Evolutionary conservation across 2,888 invertebrate species (phyloP).

Genomic region (Athalia circularis): DNA sequence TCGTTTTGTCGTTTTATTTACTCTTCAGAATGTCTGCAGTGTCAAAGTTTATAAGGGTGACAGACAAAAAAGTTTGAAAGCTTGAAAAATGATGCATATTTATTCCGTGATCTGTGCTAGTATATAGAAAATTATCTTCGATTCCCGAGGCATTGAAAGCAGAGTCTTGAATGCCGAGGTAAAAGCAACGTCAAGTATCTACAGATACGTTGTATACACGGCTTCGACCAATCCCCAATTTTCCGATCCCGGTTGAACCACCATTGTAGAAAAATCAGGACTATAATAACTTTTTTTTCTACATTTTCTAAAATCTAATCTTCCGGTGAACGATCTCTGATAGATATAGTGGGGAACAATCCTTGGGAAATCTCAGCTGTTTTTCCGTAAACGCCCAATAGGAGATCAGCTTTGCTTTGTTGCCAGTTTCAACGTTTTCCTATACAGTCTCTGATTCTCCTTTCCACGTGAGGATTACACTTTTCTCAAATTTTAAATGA

Average conservation of each 20-base stretch:
- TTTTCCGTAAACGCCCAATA: constrained; percentile 26
- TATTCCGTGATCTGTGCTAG: too few relatives aligned
- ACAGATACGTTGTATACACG: constrained; percentile 54
- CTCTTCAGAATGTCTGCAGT: too few relatives aligned
- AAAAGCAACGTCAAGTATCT: constrained; percentile 52
- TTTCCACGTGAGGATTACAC: constrained; percentile 24
- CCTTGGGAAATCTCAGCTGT: constrained; percentile 42
- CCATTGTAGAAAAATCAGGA: constrained; percentile 67
- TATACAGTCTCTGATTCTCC: not conserved
- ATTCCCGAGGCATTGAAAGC: constrained; percentile 28
- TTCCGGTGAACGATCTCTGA: constrained; percentile 65
- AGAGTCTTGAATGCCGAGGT: constrained; percentile 36
- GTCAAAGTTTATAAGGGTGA: too few relatives aligned
- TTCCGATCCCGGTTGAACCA: constrained; percentile 60
- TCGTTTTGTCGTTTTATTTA: not conserved
- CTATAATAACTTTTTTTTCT: constrained; percentile 53
- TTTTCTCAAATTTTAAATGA: not conserved
- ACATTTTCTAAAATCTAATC: constrained; percentile 62
- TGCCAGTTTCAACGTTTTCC: constrained; percentile 16
- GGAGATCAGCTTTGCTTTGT: constrained; percentile 21
- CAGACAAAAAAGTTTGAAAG: too few relatives aligned
- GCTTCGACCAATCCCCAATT: constrained; percentile 58
- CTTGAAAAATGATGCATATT: too few relatives aligned
- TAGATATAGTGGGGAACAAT: constrained; percentile 54
- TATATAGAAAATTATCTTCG: too few relatives aligned